A percentile compares a stretch with the other conserved stretches of the same genome.
Evolutionary conservation across 2,888 invertebrate species (phyloP).

Genomic region (Phalera bucephala): DNA sequence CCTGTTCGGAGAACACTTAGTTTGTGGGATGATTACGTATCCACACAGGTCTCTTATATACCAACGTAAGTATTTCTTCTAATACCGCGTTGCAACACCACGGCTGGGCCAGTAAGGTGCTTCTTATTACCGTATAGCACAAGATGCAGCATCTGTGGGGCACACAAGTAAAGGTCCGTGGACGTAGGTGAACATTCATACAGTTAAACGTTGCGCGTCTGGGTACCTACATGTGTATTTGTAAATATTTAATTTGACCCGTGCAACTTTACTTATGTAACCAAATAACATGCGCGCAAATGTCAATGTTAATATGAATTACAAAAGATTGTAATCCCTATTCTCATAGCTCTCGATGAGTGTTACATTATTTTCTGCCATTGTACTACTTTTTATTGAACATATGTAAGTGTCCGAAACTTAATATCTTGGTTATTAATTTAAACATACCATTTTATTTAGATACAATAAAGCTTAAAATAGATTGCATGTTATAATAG

Average conservation of each 20-base stretch:
- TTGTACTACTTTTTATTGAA: neutral
- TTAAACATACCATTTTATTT: too few relatives aligned
- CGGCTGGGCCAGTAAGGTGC: conserved; percentile 41
- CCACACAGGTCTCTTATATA: conserved; percentile 73
- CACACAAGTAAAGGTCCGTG: conserved; percentile 30
- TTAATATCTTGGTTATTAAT: too few relatives aligned
- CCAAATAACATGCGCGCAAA: conserved; percentile 50
- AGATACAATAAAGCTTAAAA: too few relatives aligned
- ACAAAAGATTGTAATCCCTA: conserved; percentile 50
- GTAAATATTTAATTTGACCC: conserved; percentile 53
- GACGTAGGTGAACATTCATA: conserved; percentile 14
- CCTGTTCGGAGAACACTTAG: conserved; percentile 55
- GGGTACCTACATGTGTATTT: conserved; percentile 35
- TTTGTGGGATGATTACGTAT: conserved; percentile 71
- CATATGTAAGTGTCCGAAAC: too few relatives aligned
- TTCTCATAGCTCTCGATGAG: conserved; percentile 19
- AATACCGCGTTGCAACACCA: conserved; percentile 68
- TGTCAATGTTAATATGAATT: conserved; percentile 68
- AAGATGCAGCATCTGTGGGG: conserved; percentile 41
- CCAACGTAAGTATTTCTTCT: conserved; percentile 66
- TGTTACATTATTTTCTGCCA: neutral
- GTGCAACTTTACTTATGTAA: conserved; percentile 56
- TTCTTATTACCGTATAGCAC: conserved; percentile 51
- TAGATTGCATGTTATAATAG: too few relatives aligned
- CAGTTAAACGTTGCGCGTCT: conserved; percentile 24